Conservation (phyloP, 2,113 vertebrate genomes). For the Salvelinus sp. region DNA sequence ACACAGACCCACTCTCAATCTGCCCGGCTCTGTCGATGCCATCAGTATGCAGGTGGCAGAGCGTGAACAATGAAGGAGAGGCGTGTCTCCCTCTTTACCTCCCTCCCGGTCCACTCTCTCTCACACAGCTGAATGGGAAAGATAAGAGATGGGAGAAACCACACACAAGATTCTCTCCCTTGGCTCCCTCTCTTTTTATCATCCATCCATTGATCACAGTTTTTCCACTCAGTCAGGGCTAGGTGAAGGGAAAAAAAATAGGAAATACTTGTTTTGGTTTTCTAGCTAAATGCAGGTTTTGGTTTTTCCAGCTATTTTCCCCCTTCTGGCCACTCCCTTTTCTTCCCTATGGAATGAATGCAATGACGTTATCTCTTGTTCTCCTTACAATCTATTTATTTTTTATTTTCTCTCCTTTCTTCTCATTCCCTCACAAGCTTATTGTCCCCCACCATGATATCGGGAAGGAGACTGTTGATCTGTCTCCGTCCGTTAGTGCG, state of each 20-base stretch:
- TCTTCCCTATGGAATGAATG: background rate
- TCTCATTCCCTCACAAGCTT: too few relatives aligned
- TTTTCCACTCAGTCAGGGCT: conserved; percentile 44
- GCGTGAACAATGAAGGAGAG: conserved; percentile 43
- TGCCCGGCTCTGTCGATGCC: conserved; percentile 37
- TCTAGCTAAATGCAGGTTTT: conserved; percentile 20
- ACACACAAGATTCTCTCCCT: conserved; percentile 27
- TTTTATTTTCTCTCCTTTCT: too few relatives aligned
- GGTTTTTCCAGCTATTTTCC: background rate
- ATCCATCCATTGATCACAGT: conserved; percentile 43
- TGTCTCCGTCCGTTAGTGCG: too few relatives aligned
- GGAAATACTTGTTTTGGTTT: conserved; percentile 30
- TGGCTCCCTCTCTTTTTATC: conserved; percentile 37
- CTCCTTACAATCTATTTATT: background rate
- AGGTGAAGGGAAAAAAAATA: conserved; percentile 25
- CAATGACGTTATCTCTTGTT: background rate
- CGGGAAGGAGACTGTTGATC: too few relatives aligned
- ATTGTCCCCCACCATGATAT: too few relatives aligned
- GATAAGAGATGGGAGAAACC: conserved; percentile 48
- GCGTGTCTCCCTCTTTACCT: conserved; percentile 19
- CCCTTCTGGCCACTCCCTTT: background rate
- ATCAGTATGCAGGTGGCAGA: conserved; percentile 64
- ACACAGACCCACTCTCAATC: background rate
- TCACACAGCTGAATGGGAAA: conserved; percentile 40
- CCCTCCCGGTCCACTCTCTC: conserved; percentile 19